A percentile compares a stretch with the other conserved stretches of the same genome.
Conservation (phyloP, 2,113 vertebrate species). For the Apistogramma diplotaenia region DNA sequence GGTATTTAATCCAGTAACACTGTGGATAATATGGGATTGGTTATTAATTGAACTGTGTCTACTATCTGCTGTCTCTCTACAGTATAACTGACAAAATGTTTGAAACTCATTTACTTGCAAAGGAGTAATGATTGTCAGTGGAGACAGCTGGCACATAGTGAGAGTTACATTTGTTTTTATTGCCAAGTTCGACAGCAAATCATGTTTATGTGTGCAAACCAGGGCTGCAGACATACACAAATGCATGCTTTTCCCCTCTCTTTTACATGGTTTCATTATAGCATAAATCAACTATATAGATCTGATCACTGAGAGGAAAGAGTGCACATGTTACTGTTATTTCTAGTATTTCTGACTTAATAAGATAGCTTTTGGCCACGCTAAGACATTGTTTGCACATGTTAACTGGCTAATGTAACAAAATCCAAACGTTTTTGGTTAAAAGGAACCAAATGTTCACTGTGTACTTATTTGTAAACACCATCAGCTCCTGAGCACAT, state of each 20-base stretch:
- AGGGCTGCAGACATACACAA: neutral
- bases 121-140: slow-evolving; percentile 62
- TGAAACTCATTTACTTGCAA: slow-evolving; percentile 43
- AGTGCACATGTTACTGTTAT: neutral
- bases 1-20: neutral
- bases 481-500: neutral
- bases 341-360: neutral
- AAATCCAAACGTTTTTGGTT: neutral
- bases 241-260: neutral
- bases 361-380: neutral
- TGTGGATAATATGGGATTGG: neutral
- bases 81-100: neutral
- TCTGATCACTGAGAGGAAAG: neutral
- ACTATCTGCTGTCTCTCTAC: neutral
- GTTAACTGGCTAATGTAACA: no score
- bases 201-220: neutral
- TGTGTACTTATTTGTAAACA: neutral
- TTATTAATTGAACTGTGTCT: slow-evolving; percentile 25
- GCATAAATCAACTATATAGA: neutral
- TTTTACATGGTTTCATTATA: neutral
- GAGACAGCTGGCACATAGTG: neutral
- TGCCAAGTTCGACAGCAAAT: neutral
- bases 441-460: neutral
- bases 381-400: neutral
- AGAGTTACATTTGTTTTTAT: neutral